Base-by-base conservation (phyloP, 2,113 vertebrate species). In the Coptodon rendalli region DNA sequence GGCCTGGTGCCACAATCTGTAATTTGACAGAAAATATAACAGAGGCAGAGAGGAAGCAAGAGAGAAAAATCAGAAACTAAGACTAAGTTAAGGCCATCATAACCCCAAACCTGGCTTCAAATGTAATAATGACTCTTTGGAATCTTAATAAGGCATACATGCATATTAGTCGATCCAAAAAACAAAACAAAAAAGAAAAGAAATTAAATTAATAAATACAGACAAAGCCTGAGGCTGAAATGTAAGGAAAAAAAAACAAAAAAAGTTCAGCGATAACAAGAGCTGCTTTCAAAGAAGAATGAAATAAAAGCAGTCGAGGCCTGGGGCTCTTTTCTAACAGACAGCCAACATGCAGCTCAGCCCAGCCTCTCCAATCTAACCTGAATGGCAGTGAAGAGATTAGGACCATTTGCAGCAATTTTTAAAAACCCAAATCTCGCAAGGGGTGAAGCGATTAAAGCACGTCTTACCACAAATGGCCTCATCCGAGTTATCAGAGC, bases 1-100 rank as follows among this genome's bases (percentile, higher is more conserved):
- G 96, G 96, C 80, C 96, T 94, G 76, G 87, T 93, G 36, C 97
- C 97, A 84, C 97, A 97, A 13, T 86, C 97, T 97, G 84, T n/a
- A 68, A 73, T 88, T 87, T 50, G 84, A 83, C 66, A 84, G 43
- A 85, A 29, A 86, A 86, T 6, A 52, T n/a, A 73, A 54, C 40
- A 40, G 76, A 52, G 61, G 40, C 56, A 40, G 16, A 27, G 16
- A 56, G 89, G 4, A 59, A 27, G 54, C 52, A 71, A 82, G 80
- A 85, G 11, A 68, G 9, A 56, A 50, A 78, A 87, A 84, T 76
- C n/a, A 0, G 66, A 66, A 84, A 85, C 54, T 71, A 2, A 73
- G 27, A 90, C 71, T 48, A 61, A 82, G 59, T 73, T 78, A 40
- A 89, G 38, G 85, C 52, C 48, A 61, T 89, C 83, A 81, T 86